Base-by-base conservation (phyloP, 2,797 vertebrate species). In the Silurus aristotelis region DNA sequence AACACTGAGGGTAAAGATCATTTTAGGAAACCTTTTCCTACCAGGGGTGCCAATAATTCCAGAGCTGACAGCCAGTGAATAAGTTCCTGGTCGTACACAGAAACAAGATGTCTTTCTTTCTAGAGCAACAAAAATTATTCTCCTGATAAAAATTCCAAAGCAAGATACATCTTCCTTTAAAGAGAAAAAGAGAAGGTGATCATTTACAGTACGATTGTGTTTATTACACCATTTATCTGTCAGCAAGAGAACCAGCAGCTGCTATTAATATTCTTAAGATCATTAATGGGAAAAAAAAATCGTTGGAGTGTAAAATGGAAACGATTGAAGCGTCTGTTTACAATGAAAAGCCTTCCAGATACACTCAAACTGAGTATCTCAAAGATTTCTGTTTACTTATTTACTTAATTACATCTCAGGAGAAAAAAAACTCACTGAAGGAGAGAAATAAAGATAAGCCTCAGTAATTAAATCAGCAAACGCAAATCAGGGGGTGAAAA, bases 371-470 rank as follows among this genome's bases (percentile, higher is more conserved):
- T 27, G n/a, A 19, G 14, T 55, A 75, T 27, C 72, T 17, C 14
- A 15, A 55, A 17, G 14, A 75, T 56, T 77, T 60, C 75, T 77
- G 19, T 60, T 60, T 48, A 60, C 60, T 77, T 77, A 20, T 77
- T 38, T 77, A 60, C 75, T 77, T 77, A 77, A 77, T 77, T 38
- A 77, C 27, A 27, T 77, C 75, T 77, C 75, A 38, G 55, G 27
- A 38, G 75, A 38, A 9, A 8, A 0, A 2, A 38, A 77, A 22
- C 75, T 38, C 27, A 20, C 48, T 3, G 52, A 19, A 27, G 9
- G n/a, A 27, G 52, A 58, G 19, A 20, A 77, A 60, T 12, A 60
- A 77, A 60, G 55, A 77, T 22, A 27, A 55, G 6, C 72, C 25
- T 5, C 17, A 31, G 58, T 58, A 38, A 60, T 5, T 22, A 0